These are phyloP conservation scores for Melanerpes formicivorus DNA, from an alignment of 2,113 vertebrate genomes.

Conservation along the genomic window DNA sequence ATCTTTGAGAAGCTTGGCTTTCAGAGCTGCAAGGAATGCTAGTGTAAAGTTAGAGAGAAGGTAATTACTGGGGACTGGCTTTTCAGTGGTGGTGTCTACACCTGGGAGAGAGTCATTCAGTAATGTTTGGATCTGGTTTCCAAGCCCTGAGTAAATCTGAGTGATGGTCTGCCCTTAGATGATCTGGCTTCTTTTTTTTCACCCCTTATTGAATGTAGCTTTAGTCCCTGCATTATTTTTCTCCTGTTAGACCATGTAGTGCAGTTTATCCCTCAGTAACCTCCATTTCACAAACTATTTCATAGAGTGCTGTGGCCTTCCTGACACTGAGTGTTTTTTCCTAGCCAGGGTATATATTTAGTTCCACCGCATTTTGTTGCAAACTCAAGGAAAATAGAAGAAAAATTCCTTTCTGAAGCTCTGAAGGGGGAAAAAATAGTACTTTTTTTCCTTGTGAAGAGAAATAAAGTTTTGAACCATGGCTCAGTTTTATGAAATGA, in stretches of 20 bases:
- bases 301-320: not conserved
- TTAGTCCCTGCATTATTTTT: not conserved
- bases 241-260: not conserved
- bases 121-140: not conserved
- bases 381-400: not conserved
- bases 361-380: constrained; percentile 21
- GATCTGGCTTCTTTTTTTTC: not conserved
- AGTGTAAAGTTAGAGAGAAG: not conserved
- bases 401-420: not conserved
- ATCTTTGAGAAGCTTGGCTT: not conserved
- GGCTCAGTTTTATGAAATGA: not conserved
- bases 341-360: not conserved
- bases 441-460: not conserved
- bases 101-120: not conserved
- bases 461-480: not conserved
- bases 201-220: not conserved
- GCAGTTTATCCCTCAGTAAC: not conserved
- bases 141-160: not conserved
- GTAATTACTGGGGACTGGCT: not conserved
- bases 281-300: not conserved
- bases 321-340: not conserved
- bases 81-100: not conserved
- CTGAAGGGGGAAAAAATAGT: not conserved
- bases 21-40: rapidly evolving
- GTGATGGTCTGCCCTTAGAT: not conserved